Conservation (phyloP, 2,113 vertebrate species). For the Hirundichthys speculiger region DNA sequence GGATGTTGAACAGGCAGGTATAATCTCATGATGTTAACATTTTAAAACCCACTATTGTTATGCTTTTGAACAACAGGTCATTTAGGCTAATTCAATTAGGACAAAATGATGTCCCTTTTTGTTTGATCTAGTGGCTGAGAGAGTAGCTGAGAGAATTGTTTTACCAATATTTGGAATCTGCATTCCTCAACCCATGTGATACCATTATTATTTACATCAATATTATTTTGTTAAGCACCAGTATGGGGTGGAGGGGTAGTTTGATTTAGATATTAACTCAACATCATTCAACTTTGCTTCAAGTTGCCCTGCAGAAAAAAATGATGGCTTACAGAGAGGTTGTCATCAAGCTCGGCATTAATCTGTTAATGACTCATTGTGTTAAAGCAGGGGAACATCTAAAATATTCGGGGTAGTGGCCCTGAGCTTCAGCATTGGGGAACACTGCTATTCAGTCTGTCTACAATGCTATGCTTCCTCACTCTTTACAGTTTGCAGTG, state of each 20-base stretch:
- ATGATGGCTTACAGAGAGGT: too few relatives aligned
- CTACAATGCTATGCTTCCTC: not conserved
- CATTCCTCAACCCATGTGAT: not conserved
- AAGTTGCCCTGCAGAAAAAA: not conserved
- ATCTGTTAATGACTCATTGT: too few relatives aligned
- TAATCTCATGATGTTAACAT: not conserved
- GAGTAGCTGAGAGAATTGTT: too few relatives aligned
- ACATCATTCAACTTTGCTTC: not conserved
- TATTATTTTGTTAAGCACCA: not conserved
- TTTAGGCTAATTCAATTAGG: not conserved
- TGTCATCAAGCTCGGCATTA: too few relatives aligned
- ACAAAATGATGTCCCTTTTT: not conserved
- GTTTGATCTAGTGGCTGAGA: too few relatives aligned
- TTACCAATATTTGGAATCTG: not conserved
- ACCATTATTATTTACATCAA: not conserved
- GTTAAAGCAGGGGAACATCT: too few relatives aligned
- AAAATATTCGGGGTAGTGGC: too few relatives aligned
- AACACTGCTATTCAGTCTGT: too few relatives aligned
- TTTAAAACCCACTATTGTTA: not conserved
- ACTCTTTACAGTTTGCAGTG: conserved; percentile 1
- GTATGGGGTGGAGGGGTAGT: not conserved
- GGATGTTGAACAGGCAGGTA: too few relatives aligned
- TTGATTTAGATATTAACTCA: not conserved
- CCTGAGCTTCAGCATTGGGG: too few relatives aligned
- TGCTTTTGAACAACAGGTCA: not conserved